phyloP scores from a whole-genome alignment of 2,113 vertebrate genomes.

The Oceanodroma tethys region DNA sequence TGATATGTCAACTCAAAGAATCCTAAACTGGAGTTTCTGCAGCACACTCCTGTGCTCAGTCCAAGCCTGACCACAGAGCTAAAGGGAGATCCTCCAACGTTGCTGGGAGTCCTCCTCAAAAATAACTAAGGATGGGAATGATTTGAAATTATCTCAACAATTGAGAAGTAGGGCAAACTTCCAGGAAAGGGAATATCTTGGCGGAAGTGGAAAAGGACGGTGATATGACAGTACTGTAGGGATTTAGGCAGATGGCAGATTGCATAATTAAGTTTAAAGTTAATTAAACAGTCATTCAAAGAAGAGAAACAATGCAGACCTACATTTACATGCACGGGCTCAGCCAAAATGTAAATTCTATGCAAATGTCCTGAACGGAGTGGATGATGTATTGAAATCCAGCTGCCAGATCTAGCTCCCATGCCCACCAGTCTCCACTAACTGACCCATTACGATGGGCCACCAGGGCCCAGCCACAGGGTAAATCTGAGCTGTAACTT shows the following conservation, averaged over 20 bases:
- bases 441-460: not conserved
- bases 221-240: not conserved
- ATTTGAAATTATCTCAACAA: not conserved
- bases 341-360: slow-evolving; percentile 19
- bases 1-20: not conserved
- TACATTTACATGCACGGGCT: not conserved
- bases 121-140: not conserved
- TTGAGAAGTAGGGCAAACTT: not conserved
- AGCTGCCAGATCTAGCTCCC: not conserved
- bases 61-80: not conserved
- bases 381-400: not conserved
- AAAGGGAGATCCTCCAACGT: not conserved
- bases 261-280: slow-evolving; percentile 48
- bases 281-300: slow-evolving; percentile 54
- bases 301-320: slow-evolving; percentile 31
- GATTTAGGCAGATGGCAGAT: slow-evolving; percentile 38
- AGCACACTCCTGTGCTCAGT: not conserved
- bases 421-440: not conserved
- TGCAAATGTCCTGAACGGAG: slow-evolving; percentile 13
- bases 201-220: not conserved
- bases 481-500: not conserved
- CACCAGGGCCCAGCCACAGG: not conserved
- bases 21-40: not conserved
- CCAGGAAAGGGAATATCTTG: not conserved
- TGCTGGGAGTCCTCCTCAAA: not conserved